phyloP scores from a whole-genome alignment of 2,888 invertebrate species.

The Cylindroiulus punctatus region DNA sequence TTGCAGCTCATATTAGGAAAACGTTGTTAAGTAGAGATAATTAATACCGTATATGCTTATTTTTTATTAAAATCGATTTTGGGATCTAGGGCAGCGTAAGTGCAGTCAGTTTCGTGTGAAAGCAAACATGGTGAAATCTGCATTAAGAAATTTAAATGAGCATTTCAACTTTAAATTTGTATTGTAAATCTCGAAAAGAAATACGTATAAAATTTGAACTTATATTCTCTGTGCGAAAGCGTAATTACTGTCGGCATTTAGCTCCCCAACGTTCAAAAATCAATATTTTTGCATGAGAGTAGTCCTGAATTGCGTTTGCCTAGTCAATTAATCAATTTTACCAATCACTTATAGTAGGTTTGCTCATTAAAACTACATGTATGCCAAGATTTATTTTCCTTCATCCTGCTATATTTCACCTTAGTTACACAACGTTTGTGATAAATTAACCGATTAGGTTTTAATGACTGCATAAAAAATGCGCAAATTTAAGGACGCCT shows the following conservation, averaged over 20 bases:
- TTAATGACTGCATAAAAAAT: background rate
- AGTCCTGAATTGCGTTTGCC: background rate
- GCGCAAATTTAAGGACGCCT: background rate
- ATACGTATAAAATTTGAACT: background rate
- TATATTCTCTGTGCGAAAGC: background rate
- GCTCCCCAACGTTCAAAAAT: background rate
- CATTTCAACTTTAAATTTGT: background rate
- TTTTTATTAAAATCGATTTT: background rate
- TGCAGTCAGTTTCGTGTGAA: no score
- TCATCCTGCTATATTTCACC: background rate
- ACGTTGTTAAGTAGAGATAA: no score
- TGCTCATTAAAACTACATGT: slow-evolving; percentile 6
- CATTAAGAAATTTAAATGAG: background rate
- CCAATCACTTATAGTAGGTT: slow-evolving; percentile 17
- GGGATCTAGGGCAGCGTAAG: no score
- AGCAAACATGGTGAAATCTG: background rate
- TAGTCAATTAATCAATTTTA: slow-evolving; percentile 40
- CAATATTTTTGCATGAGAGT: background rate
- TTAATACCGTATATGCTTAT: no score
- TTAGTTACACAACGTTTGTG: background rate
- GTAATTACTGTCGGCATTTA: background rate
- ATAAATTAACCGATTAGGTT: slow-evolving; percentile 17
- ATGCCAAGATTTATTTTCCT: background rate
- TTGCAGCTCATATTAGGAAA: no score
- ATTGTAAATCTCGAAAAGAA: background rate